phyloP scores from a whole-genome alignment of 2,797 vertebrate genomes.

The Malacoraja senta region DNA sequence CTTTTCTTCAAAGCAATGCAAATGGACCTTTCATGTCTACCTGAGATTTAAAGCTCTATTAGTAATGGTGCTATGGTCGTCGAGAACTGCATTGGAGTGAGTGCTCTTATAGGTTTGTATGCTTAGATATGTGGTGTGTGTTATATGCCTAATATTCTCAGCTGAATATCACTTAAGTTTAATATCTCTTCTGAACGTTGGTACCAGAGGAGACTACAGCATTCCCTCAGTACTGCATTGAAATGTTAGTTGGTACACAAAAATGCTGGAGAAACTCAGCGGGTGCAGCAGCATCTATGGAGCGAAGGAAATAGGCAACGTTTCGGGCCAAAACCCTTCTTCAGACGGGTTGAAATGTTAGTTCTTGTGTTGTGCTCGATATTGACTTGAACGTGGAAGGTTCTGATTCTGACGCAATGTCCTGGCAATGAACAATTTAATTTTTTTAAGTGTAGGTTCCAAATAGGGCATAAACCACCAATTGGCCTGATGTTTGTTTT shows the following conservation, averaged over 20 bases:
- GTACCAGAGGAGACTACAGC: not conserved
- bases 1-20: too few relatives aligned
- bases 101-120: too few relatives aligned
- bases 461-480: not conserved
- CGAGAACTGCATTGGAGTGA: too few relatives aligned
- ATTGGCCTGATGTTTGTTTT: not conserved
- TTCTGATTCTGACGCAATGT: not conserved
- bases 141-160: too few relatives aligned
- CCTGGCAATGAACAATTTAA: not conserved
- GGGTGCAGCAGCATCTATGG: too few relatives aligned
- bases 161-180: not conserved
- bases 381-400: not conserved
- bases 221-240: not conserved
- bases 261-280: too few relatives aligned
- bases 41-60: too few relatives aligned
- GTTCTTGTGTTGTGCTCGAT: not conserved
- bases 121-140: too few relatives aligned
- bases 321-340: too few relatives aligned
- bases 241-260: not conserved
- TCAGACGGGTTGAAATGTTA: not conserved
- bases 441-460: not conserved
- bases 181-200: not conserved
- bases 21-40: too few relatives aligned
- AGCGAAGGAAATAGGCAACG: too few relatives aligned
- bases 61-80: too few relatives aligned